Percentiles rank a stretch among this genome's conserved stretches.
phyloP scores from a whole-genome alignment of 2,888 invertebrate genomes.

The Neoaliturus tenellus region DNA sequence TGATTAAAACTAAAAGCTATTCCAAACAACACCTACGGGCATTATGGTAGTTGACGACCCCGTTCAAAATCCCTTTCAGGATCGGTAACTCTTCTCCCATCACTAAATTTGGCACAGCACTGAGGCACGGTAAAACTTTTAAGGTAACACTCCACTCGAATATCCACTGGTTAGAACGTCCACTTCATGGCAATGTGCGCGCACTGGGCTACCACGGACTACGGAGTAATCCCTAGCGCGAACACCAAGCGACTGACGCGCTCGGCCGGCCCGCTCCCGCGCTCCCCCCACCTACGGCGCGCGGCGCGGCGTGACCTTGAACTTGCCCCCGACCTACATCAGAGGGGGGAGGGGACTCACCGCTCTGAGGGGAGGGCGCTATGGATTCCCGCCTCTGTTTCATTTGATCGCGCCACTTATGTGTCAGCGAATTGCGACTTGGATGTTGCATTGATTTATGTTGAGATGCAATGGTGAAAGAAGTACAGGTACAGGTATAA shows the following conservation, averaged over 20 bases:
- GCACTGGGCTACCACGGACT: conserved; percentile 49
- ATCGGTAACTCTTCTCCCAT: conserved; percentile 95
- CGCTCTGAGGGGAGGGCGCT: conserved; percentile 54
- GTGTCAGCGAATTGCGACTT: too few species aligned
- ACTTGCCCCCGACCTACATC: conserved; percentile 72
- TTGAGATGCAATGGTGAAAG: too few species aligned
- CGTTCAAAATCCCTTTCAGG: conserved; percentile 92
- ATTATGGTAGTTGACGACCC: conserved; percentile 94
- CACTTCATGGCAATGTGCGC: conserved; percentile 52
- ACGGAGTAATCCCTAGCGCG: conserved; percentile 50
- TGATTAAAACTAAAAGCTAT: too few species aligned
- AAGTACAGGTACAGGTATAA: too few species aligned
- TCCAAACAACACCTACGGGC: conserved; percentile 94
- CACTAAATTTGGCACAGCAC: conserved; percentile 70
- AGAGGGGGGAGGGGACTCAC: conserved; percentile 58
- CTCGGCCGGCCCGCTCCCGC: conserved; percentile 70
- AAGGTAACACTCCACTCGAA: conserved; percentile 4
- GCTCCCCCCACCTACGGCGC: conserved; percentile 62
- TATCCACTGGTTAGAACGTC: conserved; percentile 29
- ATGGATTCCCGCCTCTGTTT: conserved; percentile 37
- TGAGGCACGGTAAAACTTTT: conserved; percentile 36
- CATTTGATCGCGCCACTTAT: background rate
- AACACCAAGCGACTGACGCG: conserved; percentile 49
- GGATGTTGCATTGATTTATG: too few species aligned
- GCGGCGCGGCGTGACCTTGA: conserved; percentile 66